Base-by-base conservation (phyloP, 2,888 invertebrate genomes). In the Meiosimyza decipiens region DNA sequence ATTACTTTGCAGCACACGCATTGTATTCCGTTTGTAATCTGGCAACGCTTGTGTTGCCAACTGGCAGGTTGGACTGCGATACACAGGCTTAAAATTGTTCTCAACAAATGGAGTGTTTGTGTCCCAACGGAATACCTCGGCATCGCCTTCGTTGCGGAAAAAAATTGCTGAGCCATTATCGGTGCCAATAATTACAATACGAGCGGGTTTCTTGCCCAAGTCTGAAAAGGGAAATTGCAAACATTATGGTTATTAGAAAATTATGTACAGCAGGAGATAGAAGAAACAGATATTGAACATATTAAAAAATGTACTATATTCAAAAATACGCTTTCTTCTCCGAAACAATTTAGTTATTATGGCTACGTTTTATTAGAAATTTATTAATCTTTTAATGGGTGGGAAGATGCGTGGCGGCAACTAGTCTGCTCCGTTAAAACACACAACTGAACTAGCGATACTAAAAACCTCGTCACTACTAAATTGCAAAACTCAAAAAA, bases 1-100 rank as follows among this genome's bases (percentile, higher is more conserved):
- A 83, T 91, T 91, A 78, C 91, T 91, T 80, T 91, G 90, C 74
- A 91, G 81, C 1, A 90, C 89, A 66, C 91, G 87, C 88, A 91
- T 90, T 69, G 88, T 86, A 63, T 88, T 88, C 60, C 89, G 87
- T 77, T 88, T 89, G 80, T 89, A 88, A 79, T 91, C 91, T 12
- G 91, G 88, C 52, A 90, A 82, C 0, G 89, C 90, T 75, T 91
- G 90, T 13, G 91, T 91, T 16, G 90, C 89, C 80, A 91, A 81
- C 72, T 88, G 87, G 78, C 90, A 90, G 59, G 87, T 85, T 13
- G 86, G 85, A 50, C 89, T 88, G 72, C 88, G 88, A 76, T 90
- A 89, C n/a, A 91, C 90, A 16, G 88, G 82, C 72, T 88, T 84
- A 78, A 90, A 89, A 80, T 89, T 89, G 1, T 82, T 79, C 57